Conservation (phyloP, 2,113 vertebrate species). For the Mola mola region DNA sequence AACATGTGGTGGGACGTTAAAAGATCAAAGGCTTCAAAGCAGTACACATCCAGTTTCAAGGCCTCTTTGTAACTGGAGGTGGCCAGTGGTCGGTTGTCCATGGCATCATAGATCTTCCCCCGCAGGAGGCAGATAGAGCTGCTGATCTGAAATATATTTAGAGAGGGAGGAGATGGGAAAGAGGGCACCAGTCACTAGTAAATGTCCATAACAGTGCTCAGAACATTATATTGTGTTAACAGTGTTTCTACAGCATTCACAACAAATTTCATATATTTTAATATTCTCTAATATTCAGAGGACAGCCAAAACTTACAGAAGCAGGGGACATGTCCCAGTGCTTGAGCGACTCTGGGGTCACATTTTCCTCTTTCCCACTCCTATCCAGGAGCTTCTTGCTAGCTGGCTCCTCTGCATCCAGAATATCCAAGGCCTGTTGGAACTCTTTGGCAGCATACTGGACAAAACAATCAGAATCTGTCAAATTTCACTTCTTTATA, state of each 20-base stretch:
- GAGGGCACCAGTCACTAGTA: neutral
- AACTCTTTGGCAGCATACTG: conserved; percentile 98
- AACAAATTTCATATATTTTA: neutral
- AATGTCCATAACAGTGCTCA: neutral
- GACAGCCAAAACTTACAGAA: conserved; percentile 82
- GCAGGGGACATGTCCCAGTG: conserved; percentile 95
- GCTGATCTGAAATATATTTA: conserved; percentile 87
- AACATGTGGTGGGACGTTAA: conserved; percentile 98
- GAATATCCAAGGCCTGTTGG: conserved; percentile 96
- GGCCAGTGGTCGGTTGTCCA: conserved; percentile 95
- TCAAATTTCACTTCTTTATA: neutral
- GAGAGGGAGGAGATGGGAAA: neutral
- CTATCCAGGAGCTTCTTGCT: conserved; percentile 91
- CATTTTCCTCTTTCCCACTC: conserved; percentile 87
- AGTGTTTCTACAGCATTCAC: neutral
- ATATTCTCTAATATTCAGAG: neutral
- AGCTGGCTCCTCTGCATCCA: conserved; percentile 94
- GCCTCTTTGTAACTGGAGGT: conserved; percentile 99
- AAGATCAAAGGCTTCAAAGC: conserved; percentile 99
- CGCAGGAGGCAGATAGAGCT: conserved; percentile 97
- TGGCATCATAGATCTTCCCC: conserved; percentile 97
- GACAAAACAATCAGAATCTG: conserved; percentile 10
- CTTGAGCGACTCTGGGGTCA: conserved; percentile 82
- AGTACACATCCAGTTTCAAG: conserved; percentile 98
- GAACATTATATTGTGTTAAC: neutral